These are phyloP conservation scores for Diprion similis DNA, from an alignment of 1,140 invertebrate genomes.

Conservation along the genomic window DNA sequence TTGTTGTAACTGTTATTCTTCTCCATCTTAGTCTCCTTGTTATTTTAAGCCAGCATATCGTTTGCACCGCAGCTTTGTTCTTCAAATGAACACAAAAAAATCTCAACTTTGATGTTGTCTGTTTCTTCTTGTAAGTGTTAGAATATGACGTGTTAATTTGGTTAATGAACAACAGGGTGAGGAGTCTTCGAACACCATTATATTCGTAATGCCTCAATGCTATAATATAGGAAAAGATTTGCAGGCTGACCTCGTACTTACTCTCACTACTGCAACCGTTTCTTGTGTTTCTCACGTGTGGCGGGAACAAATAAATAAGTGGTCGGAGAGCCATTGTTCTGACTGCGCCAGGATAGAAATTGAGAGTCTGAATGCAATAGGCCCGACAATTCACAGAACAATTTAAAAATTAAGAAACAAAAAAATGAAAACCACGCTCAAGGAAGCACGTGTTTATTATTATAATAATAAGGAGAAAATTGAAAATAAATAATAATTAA, in stretches of 20 bases:
- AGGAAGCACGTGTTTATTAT: constrained; percentile 31
- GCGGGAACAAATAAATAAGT: background rate
- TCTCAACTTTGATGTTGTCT: constrained; percentile 8
- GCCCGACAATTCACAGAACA: constrained; percentile 3
- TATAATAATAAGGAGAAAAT: constrained; percentile 24
- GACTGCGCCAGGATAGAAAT: background rate
- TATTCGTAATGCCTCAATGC: background rate
- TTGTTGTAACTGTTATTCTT: background rate
- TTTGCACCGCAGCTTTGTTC: background rate
- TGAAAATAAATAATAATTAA: constrained; percentile 31
- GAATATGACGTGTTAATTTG: constrained; percentile 21
- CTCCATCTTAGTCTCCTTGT: background rate
- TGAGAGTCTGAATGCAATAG: background rate
- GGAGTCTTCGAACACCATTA: background rate
- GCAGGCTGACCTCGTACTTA: background rate
- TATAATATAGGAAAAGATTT: background rate
- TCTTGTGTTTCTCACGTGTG: background rate
- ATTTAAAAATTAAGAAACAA: constrained; percentile 33
- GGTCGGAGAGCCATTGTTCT: background rate
- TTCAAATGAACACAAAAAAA: background rate
- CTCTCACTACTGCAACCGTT: constrained; percentile 2
- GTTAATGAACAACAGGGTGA: constrained; percentile 23
- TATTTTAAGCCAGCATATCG: background rate
- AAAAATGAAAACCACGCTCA: constrained; percentile 34
- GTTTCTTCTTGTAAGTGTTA: constrained; percentile 7